A percentile compares a stretch with the other conserved stretches of the same genome.
phyloP scores from a whole-genome alignment of 92 coral and sea anemone genomes.

The Porites divaricata region DNA sequence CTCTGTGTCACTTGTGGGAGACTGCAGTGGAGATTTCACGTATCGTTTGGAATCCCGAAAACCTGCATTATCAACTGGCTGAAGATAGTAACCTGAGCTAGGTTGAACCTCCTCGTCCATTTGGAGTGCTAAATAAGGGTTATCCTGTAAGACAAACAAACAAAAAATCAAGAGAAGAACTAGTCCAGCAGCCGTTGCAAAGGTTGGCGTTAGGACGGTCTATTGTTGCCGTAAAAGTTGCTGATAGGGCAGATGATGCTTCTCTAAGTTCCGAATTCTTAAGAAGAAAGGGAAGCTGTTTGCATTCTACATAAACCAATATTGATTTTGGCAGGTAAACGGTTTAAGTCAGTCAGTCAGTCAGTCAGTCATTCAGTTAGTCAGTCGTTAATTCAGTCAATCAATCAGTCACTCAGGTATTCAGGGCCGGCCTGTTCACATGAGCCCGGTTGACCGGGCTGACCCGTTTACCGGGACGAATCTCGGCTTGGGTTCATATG shows the following conservation, averaged over 20 bases:
- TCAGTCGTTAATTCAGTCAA: too few relatives aligned
- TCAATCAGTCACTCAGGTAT: too few relatives aligned
- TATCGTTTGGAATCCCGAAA: conserved; percentile 41
- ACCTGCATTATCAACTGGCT: conserved; percentile 59
- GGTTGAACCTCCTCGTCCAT: conserved; percentile 68
- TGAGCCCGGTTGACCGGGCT: too few relatives aligned
- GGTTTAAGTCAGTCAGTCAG: background rate
- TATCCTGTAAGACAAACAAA: conserved; percentile 56
- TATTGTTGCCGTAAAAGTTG: too few relatives aligned
- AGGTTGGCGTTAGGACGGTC: background rate
- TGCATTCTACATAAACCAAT: too few relatives aligned
- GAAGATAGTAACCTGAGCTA: conserved; percentile 75
- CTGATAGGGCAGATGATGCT: too few relatives aligned
- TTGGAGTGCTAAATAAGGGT: conserved; percentile 73
- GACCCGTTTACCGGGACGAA: too few relatives aligned
- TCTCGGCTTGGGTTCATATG: too few relatives aligned
- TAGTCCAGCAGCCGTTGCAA: background rate
- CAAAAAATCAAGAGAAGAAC: background rate
- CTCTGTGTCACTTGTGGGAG: conserved; percentile 16
- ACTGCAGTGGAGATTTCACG: conserved; percentile 21
- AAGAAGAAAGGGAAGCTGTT: too few relatives aligned
- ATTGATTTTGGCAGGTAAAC: background rate
- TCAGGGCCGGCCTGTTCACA: background rate
- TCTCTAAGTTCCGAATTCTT: too few relatives aligned
- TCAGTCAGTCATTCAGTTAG: background rate